Evolutionary conservation across 2,888 invertebrate genomes (phyloP), one percentile per base, ranked within the genome.

Genomic region (Caenorhabditis panamensis): DNA sequence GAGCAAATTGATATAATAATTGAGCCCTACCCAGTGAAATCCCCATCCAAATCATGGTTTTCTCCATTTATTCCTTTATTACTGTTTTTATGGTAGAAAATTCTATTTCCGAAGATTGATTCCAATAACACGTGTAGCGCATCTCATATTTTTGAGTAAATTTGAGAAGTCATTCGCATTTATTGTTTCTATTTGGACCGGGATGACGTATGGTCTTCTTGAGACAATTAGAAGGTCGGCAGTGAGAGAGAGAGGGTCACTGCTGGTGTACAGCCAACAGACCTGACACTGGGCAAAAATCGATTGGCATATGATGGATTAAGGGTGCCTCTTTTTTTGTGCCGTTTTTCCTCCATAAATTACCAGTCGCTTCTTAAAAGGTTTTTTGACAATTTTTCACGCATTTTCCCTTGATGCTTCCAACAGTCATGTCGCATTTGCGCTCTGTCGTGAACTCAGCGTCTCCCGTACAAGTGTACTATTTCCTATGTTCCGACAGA

Each of bases 1-100:
- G 68, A 68, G 0, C 61, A 53, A 56, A 58, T 79, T n/a, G 79
- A 79, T 20, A 53, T 79, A 11, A 44, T 73, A n/a, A 79, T 79
- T 18, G 79, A 79, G 59, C 73, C 79, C 3, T 79, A 59, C 41
- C 67, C 73, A 6, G 53, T 68, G 8, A 79, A 41, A 11, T n/a
- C 36, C 6, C 13, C 8, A n/a, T 16, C 37, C 24, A 24, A 41
- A 53, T 22, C 6, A 18, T 36, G 1, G 28, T 36, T 37, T 4
- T 13, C 44, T 59, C 24, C 13, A 18, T 13, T 51, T 18, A 16
- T 53, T 24, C 13, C 26, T 63, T 47, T 47, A 24, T 18, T 72
- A 18, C 20, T 67, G 9, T n/a, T n/a, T n/a, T n/a, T n/a, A n/a
- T n/a, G n/a, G n/a, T n/a, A n/a, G n/a, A n/a, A n/a, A n/a, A n/a